Base-by-base conservation (phyloP, 37 sponge, comb jelly and placozoan genomes). In the Cladorhizidae sp. region DNA sequence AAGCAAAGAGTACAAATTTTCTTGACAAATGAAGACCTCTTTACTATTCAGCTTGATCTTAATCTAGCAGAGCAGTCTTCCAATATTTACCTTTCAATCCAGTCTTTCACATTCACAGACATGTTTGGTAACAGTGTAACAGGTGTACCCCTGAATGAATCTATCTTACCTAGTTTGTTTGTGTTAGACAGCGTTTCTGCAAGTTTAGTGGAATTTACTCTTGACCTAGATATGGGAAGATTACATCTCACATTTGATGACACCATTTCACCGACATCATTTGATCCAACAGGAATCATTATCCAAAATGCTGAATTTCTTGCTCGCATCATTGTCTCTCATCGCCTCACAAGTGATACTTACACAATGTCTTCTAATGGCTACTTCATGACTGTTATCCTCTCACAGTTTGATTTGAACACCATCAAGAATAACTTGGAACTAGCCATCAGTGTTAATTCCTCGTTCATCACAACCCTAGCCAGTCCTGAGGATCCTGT, bases 211-310 rank as follows among this genome's bases (percentile, higher is more conserved):
- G 69, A 40, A 31, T 96, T 81, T 68, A 90, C 88, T 2, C 73
- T 96, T 57, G 94, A 96, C 49, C 40, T 96, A 70, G 89, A 96
- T 71, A 73, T 57, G 11, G 94, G 97, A 22, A 87, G 57, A 22
- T 76, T 96, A 64, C 84, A 89, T 31, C 64, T 96, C 3, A 87
- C 88, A 29, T 96, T 96, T 85, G 78, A 87, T 85, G 97, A 96
- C 73, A 82, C 80, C 2, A 86, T 96, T 29, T 29, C 63, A 41
- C 1, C 42, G 20, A 39, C 40, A 22, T 38, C 29, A 9, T 94
- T 94, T 45, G 69, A 43, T 1, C 78, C 94, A n/a, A 69, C 82
- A 9, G 86, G 74, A 0, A 79, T 90, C 25, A 65, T 50, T 25
- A 64, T 93, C 21, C 85, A 80, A 37, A 85, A 82, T 82, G 71